Percentiles rank a stretch among this genome's conserved stretches.
Conservation (phyloP, 2,888 invertebrate genomes). For the Watsonalla cultraria region DNA sequence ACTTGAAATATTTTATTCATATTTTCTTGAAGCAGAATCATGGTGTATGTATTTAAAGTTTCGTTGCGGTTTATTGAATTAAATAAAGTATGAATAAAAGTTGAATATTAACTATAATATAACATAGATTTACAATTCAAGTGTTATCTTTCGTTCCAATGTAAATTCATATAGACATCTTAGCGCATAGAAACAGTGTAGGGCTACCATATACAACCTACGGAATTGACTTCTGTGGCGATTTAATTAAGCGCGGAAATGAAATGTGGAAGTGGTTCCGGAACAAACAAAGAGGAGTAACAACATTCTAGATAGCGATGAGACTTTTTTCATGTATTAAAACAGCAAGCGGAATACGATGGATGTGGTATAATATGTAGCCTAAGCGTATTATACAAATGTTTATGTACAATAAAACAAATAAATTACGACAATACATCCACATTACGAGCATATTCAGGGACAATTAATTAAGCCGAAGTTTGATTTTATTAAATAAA, state of each 20-base stretch:
- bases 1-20: neutral
- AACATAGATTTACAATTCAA: neutral
- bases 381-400: too few species aligned
- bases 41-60: neutral
- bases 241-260: slow-evolving; percentile 56
- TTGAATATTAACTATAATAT: neutral
- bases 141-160: slow-evolving; percentile 1
- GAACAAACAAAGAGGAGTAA: slow-evolving; percentile 44
- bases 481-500: slow-evolving; percentile 40
- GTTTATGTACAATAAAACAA: neutral
- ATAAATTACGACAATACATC: slow-evolving; percentile 8
- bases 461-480: slow-evolving; percentile 9
- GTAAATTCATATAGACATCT: slow-evolving; percentile 3
- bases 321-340: neutral
- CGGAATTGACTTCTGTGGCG: slow-evolving; percentile 37
- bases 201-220: slow-evolving; percentile 26
- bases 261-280: slow-evolving; percentile 46
- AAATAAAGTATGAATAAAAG: neutral
- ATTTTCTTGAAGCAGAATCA: neutral
- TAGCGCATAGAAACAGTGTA: slow-evolving; percentile 8
- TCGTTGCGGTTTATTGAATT: neutral
- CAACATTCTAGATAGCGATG: slow-evolving; percentile 15
- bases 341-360: neutral
- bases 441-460: slow-evolving; percentile 13
- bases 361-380: too few species aligned